Base-by-base conservation (phyloP, 2,113 vertebrate species). In the Oreochromis spilurus region DNA sequence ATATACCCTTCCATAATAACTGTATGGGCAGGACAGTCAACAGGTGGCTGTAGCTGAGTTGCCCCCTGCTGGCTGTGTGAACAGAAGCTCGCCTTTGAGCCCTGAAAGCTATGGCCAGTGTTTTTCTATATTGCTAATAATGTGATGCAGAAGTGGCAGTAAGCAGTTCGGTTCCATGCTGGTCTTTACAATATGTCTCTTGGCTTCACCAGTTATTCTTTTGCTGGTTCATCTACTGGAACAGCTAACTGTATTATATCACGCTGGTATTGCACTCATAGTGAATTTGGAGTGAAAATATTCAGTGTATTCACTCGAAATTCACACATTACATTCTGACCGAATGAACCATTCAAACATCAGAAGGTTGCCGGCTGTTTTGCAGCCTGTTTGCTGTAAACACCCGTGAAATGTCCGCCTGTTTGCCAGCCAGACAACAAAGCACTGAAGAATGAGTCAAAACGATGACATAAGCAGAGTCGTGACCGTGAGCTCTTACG, bases 341-440 rank as follows among this genome's bases (percentile, higher is more conserved):
- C 2, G 0, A 48, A 45, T 26, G 14, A 17, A 48, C 40, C 67
- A 45, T 26, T 72, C 40, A 17, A 26, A 45, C 21, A 72, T 43
- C 67, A 72, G 38, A 72, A 26, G 40, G 38, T n/a, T 31, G 21
- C 57, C 1, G 2, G 31, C 10, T 62, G 29, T 16, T 67, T 77
- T 50, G 7, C 45, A 43, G 84, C 52, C 82, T 29, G 9, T 87
- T 82, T 55, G 12, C 52, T 43, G 21, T 52, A 62, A 81, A 85
- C 40, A 67, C 82, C 21, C 4, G 2, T 82, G 79, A 82, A 84
- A 81, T 50, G 58, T 81, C 57, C 10, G 9, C n/a, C 40, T 85
- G 70, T 55, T 9, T 31, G 87, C 65, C 82, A 85, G 82, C 67
- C 83, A 88, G 87, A 90, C 90, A 85, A 88, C 86, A 91, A 88